A percentile compares a stretch with the other conserved stretches of the same genome.
These are phyloP conservation scores for Rhodinocichla rosea DNA, from an alignment of 2,113 vertebrate species.

Conservation along the genomic window DNA sequence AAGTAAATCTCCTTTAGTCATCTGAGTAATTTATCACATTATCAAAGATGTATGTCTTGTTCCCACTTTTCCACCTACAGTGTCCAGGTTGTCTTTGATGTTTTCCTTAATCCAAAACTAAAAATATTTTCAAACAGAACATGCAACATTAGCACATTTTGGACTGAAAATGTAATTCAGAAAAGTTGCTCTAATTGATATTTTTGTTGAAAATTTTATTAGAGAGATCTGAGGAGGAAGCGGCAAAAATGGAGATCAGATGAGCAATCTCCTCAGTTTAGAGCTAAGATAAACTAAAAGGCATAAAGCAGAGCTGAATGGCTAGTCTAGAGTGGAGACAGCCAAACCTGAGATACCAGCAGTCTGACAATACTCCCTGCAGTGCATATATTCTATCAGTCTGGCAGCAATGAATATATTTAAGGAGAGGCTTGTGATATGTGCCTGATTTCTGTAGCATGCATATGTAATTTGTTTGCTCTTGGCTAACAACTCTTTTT, in stretches of 20 bases:
- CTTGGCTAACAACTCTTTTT: neutral
- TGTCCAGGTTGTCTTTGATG: neutral
- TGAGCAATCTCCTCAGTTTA: neutral
- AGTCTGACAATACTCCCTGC: neutral
- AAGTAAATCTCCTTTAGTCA: neutral
- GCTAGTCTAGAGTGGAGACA: neutral
- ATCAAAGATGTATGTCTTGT: neutral
- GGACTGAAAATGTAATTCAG: neutral
- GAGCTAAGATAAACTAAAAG: neutral
- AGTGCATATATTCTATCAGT: neutral
- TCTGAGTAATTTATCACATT: neutral
- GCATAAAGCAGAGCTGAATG: neutral
- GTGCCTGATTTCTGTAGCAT: neutral
- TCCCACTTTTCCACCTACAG: neutral
- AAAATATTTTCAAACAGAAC: neutral
- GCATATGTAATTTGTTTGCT: conserved; percentile 48
- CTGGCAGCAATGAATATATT: neutral
- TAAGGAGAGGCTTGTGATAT: neutral
- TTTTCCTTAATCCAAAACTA: neutral
- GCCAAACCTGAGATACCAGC: neutral
- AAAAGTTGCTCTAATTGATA: neutral
- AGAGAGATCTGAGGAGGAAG: neutral
- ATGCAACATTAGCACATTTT: neutral
- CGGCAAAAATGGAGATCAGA: neutral
- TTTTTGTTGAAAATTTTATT: neutral